Evolutionary conservation across 2,797 vertebrate genomes (phyloP), one percentile per base, ranked within the genome.

Genomic region (Sebastes trivittatus): DNA sequence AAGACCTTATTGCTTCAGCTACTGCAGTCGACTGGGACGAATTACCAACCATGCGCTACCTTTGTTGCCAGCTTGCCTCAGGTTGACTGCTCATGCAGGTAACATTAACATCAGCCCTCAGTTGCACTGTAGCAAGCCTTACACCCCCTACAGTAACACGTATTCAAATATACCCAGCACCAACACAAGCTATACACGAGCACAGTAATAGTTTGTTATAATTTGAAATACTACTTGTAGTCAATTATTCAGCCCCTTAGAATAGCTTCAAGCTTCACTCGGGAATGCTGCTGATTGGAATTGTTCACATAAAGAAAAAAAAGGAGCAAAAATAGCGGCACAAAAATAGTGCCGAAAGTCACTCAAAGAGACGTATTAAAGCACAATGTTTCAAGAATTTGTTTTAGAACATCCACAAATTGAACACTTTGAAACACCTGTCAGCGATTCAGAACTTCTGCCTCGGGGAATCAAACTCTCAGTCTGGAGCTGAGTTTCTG

Each of bases 361-460:
- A 87, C 83, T 89, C 87, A 86, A 82, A 86, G 81, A 81, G 87
- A 87, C 6, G 32, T 83, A 87, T 87, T 89, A 82, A 89, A 88
- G 85, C 72, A 20, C 76, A 79, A 75, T 74, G 88, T 92, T 91
- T 91, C 88, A 87, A 89, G 81, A 89, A 92, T 88, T 91, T 91
- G 88, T 93, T 87, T 94, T 89, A 86, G 91, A 93, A 91, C 89
- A 87, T 87, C 76, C 89, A 87, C 88, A 92, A 94, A 94, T 93
- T 92, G 87, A 93, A 87, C 71, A 86, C 93, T 92, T 93, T 94
- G 91, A 94, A 93, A 93, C 89, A 91, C 82, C 90, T 93, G 93
- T 91, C 93, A 94, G 88, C 65, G 13, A 87, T 85, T 89, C 78
- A 88, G 78, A 93, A 88, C 86, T 88, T 85, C 87, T 79, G 92